Evolutionary conservation across 2,797 vertebrate species (phyloP).

Genomic region (Coendou prehensilis): DNA sequence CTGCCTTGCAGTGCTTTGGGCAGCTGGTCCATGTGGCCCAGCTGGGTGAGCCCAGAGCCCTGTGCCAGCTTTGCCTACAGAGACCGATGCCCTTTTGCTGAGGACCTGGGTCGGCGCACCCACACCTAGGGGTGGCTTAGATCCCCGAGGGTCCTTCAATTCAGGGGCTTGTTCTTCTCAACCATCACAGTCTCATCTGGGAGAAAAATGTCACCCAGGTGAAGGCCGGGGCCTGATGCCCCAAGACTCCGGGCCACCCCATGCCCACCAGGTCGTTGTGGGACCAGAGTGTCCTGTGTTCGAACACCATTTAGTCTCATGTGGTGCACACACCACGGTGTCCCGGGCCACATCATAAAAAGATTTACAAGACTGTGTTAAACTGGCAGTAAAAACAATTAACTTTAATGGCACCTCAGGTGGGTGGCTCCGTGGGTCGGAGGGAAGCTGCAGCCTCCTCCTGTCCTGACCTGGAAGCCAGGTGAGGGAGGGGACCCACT

Average conservation of each 20-base stretch:
- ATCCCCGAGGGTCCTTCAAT: background rate
- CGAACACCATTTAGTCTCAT: background rate
- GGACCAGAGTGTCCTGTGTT: background rate
- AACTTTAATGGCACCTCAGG: conserved; percentile 88
- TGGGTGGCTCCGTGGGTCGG: conserved; percentile 69
- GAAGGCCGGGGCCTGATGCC: background rate
- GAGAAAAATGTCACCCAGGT: background rate
- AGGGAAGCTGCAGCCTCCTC: conserved; percentile 37
- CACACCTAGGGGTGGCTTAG: background rate
- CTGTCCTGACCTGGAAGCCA: background rate
- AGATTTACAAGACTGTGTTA: conserved; percentile 90
- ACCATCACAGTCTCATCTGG: background rate
- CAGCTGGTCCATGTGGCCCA: accelerated
- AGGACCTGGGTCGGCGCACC: background rate
- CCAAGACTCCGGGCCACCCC: background rate
- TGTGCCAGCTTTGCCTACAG: background rate
- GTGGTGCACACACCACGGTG: conserved; percentile 67
- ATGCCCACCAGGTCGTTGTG: background rate
- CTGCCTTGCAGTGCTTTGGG: background rate
- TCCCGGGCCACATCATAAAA: conserved; percentile 87
- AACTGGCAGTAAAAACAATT: conserved; percentile 90
- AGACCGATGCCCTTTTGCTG: background rate
- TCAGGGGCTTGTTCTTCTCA: background rate
- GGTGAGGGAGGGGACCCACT: background rate
- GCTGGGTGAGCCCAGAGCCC: background rate